Conservation (phyloP, 2,888 invertebrate genomes). For the Tetragnatha montana region DNA sequence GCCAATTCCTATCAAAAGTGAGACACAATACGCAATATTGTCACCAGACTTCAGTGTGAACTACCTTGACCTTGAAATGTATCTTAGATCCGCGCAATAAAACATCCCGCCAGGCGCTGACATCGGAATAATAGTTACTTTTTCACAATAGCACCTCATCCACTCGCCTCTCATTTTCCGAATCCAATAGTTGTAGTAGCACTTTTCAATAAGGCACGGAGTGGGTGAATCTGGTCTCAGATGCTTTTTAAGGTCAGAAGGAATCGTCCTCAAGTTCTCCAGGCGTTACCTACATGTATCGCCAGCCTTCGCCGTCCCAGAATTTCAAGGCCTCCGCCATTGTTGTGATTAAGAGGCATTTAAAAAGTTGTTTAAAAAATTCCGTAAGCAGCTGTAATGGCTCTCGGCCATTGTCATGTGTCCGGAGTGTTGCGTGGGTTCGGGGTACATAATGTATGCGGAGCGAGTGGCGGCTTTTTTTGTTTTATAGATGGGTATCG, state of each 20-base stretch:
- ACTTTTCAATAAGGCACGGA: neutral
- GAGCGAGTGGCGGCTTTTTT: no score
- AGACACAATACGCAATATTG: no score
- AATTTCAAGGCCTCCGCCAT: slow-evolving; percentile 38
- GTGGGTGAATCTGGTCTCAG: slow-evolving; percentile 34
- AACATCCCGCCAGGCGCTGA: no score
- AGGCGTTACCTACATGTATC: slow-evolving; percentile 62
- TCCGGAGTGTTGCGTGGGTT: neutral
- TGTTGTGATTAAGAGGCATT: slow-evolving; percentile 17
- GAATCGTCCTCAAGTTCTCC: slow-evolving; percentile 17
- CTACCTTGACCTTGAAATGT: no score
- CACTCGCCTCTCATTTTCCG: no score
- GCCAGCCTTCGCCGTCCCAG: slow-evolving; percentile 29
- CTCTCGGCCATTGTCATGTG: slow-evolving; percentile 14
- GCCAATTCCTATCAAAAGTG: no score
- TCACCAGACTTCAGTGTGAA: no score
- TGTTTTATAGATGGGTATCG: neutral
- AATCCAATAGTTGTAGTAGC: no score
- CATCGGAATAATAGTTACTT: no score
- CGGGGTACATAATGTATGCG: no score
- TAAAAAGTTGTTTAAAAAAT: slow-evolving; percentile 22
- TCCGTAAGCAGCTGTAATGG: slow-evolving; percentile 7
- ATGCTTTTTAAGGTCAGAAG: slow-evolving; percentile 43
- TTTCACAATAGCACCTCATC: no score
- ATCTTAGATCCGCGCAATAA: no score